These are phyloP conservation scores for Puntigrus tetrazona DNA, from an alignment of 2,113 vertebrate species.

Conservation along the genomic window DNA sequence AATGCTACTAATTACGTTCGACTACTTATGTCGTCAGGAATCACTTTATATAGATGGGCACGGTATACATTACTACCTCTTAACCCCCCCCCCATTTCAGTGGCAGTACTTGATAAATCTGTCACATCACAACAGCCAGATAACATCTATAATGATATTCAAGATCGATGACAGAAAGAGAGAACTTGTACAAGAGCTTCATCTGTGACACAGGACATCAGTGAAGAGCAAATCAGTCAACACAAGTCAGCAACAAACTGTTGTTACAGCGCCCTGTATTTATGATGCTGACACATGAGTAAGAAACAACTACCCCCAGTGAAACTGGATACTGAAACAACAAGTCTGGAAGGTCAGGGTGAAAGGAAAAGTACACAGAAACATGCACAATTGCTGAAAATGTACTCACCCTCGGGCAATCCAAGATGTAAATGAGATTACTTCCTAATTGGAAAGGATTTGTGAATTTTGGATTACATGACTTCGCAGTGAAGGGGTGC, in stretches of 20 bases:
- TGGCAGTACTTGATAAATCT: background rate
- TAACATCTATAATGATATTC: background rate
- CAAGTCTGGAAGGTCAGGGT: background rate
- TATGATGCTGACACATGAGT: constrained; percentile 11
- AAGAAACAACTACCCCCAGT: background rate
- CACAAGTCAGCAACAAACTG: background rate
- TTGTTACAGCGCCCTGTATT: background rate
- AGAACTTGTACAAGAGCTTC: background rate
- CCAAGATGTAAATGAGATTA: background rate
- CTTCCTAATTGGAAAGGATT: background rate
- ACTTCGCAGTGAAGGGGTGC: no score
- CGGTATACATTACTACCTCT: no score
- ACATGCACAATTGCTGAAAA: background rate
- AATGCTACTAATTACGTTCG: background rate
- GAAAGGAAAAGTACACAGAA: background rate
- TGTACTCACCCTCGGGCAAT: no score
- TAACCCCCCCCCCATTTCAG: background rate
- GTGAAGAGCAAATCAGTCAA: background rate
- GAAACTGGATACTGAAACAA: constrained; percentile 13
- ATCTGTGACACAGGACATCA: background rate
- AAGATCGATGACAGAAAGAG: background rate
- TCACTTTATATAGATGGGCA: no score
- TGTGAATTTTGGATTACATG: background rate
- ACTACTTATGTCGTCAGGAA: background rate
- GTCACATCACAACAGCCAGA: background rate